Evolutionary conservation across 2,797 vertebrate species (phyloP), one percentile per base, ranked within the genome.

Genomic region (Dromococcyx pavoninus): DNA sequence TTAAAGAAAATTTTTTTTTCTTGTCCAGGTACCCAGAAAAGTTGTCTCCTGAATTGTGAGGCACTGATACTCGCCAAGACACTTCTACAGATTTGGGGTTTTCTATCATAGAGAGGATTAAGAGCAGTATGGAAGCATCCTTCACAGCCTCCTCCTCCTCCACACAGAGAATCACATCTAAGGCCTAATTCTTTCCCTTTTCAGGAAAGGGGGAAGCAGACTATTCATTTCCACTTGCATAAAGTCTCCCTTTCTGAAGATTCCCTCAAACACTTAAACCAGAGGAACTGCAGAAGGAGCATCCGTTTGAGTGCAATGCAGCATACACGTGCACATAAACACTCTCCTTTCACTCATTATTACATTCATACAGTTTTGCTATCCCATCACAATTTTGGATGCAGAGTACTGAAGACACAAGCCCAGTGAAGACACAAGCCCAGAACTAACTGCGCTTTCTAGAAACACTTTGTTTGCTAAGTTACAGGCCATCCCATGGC

Each of bases 271-370:
- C 39, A 25, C 67, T 50, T n/a, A 41, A 51, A 73, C 7, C 17
- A 75, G 19, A 76, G 16, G 28, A 56, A 73, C 44, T 15, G 9
- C 28, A 66, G 35, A 69, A 54, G 13, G n/a, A 10, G 37, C 64
- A 73, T 58, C 17, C 25, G 73, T 24, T 13, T 6, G 21, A 6
- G 10, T 53, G 19, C 17, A 33, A n/a, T 0, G 1, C 21, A 56
- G 23, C 22, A 25, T 5, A 9, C 5, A 1, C 3, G 7, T 21
- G 15, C 9, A 2, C 1, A 1, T 18, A 44, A 72, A 33, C 32
- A 23, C 10, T 33, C 19, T 44, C 22, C n/a, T 61, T 69, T 64
- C 32, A 48, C 28, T 67, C n/a, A 22, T 37, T n/a, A 17, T 24
- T 21, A 54, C 2, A 3, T 33, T 32, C 33, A 44, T 16, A 43